Percentiles rank a stretch among this genome's conserved stretches.
phyloP scores from a whole-genome alignment of 1,140 invertebrate species.

The Drosophila oshimai region DNA sequence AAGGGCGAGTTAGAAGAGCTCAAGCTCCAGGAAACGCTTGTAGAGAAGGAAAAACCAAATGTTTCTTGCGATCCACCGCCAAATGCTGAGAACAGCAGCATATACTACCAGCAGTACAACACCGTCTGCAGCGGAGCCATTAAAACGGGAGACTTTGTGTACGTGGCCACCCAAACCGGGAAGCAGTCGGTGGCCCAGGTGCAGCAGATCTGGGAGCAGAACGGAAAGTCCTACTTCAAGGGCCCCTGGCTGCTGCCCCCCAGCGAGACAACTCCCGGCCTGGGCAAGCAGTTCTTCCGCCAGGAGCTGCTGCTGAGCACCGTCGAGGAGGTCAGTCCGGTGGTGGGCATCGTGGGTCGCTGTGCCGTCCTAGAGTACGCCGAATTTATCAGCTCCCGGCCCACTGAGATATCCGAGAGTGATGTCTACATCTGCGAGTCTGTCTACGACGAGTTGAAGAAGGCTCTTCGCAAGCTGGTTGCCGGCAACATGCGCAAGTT shows the following conservation, averaged over 20 bases:
- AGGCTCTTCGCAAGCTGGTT: conserved; percentile 89
- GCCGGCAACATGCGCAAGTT: conserved; percentile 93
- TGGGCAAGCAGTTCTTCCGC: conserved; percentile 89
- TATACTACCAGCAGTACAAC: conserved; percentile 96
- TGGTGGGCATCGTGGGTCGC: conserved; percentile 94
- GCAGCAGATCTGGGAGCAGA: conserved; percentile 96
- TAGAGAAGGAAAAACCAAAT: conserved; percentile 90
- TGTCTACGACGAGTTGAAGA: conserved; percentile 94
- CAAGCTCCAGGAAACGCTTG: conserved; percentile 90
- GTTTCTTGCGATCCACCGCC: conserved; percentile 85
- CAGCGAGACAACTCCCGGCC: conserved; percentile 89
- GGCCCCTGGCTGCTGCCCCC: conserved; percentile 97
- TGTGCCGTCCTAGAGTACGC: conserved; percentile 95
- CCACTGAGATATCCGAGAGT: conserved; percentile 95
- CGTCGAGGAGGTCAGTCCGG: conserved; percentile 94
- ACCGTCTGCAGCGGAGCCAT: conserved; percentile 90
- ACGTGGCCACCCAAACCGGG: conserved; percentile 93
- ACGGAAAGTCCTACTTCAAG: conserved; percentile 94
- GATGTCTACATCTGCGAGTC: conserved; percentile 98
- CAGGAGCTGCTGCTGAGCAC: conserved; percentile 97
- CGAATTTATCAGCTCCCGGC: conserved; percentile 96
- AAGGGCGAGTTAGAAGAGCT: conserved; percentile 94
- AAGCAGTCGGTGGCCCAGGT: conserved; percentile 96
- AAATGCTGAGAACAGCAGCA: conserved; percentile 88
- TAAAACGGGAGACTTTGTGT: conserved; percentile 96